Conservation (phyloP, 2,113 vertebrate genomes). For the Sebastes schlegelii region DNA sequence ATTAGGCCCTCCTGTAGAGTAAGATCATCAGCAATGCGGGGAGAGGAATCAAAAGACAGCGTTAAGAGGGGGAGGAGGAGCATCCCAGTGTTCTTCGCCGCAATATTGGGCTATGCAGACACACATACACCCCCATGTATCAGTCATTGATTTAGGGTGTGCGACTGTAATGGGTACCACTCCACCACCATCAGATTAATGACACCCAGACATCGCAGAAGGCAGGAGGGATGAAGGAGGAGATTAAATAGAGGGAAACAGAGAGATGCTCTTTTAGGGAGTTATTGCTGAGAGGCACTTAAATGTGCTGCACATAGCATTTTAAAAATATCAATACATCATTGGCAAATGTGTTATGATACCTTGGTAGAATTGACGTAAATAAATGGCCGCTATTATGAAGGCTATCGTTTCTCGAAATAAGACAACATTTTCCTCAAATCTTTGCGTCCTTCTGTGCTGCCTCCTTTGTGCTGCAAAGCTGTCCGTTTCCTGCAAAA, state of each 20-base stretch:
- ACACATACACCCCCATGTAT: conserved; percentile 53
- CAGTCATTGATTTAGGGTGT: conserved; percentile 74
- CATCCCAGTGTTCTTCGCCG: conserved; percentile 44
- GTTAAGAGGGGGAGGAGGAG: conserved; percentile 42
- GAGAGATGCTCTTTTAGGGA: conserved; percentile 64
- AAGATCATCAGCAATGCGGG: conserved; percentile 70
- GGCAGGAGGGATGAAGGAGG: conserved; percentile 33
- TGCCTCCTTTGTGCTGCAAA: not conserved
- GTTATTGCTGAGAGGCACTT: conserved; percentile 66
- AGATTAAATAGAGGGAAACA: conserved; percentile 64
- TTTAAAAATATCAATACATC: conserved; percentile 72
- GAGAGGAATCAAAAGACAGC: conserved; percentile 62
- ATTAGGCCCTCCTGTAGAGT: conserved; percentile 75
- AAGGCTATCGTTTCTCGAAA: conserved; percentile 29
- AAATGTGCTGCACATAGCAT: conserved; percentile 70
- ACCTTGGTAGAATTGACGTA: conserved; percentile 36
- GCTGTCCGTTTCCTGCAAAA: not conserved
- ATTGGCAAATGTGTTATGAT: conserved; percentile 58
- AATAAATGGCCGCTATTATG: conserved; percentile 38
- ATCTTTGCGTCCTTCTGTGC: conserved; percentile 2
- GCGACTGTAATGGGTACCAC: conserved; percentile 75
- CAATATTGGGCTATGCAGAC: conserved; percentile 34
- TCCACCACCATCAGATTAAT: conserved; percentile 77
- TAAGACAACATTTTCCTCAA: not conserved
- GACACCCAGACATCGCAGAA: conserved; percentile 68